Conservation (phyloP, 2,888 invertebrate species). For the Rotaria sp. region DNA sequence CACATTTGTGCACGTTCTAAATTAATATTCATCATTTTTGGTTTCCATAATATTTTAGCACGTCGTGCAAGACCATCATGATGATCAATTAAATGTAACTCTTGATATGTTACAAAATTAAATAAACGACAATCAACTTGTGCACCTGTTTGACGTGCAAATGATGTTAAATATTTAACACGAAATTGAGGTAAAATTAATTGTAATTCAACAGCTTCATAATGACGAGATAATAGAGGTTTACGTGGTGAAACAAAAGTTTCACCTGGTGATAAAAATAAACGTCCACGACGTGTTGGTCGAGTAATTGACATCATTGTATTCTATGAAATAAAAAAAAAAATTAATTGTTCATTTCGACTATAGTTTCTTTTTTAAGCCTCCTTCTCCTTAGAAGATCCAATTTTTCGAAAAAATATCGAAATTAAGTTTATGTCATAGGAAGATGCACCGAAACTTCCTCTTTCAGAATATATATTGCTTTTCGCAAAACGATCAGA, state of each 20-base stretch:
- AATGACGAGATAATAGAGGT: slow-evolving; percentile 81
- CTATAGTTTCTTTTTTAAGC: too few relatives aligned
- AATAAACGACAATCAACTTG: slow-evolving; percentile 49
- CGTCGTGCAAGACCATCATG: slow-evolving; percentile 75
- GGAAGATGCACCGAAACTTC: too few relatives aligned
- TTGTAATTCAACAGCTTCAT: slow-evolving; percentile 49
- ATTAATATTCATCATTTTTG: slow-evolving; percentile 85
- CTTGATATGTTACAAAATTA: slow-evolving; percentile 47
- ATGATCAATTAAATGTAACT: slow-evolving; percentile 65
- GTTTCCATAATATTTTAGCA: slow-evolving; percentile 79
- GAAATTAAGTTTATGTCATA: too few relatives aligned
- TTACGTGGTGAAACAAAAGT: slow-evolving; percentile 74
- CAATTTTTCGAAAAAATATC: too few relatives aligned
- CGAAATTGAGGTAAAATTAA: slow-evolving; percentile 32
- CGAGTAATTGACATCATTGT: slow-evolving; percentile 76
- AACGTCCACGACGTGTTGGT: slow-evolving; percentile 79
- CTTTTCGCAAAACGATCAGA: too few relatives aligned
- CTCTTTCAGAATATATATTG: too few relatives aligned
- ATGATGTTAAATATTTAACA: slow-evolving; percentile 83
- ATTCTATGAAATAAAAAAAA: slow-evolving; percentile 49
- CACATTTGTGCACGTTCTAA: slow-evolving; percentile 54
- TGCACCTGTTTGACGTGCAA: slow-evolving; percentile 77
- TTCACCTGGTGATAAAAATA: slow-evolving; percentile 60
- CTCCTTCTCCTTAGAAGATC: too few relatives aligned
- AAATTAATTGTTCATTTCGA: background rate